A percentile compares a stretch with the other conserved stretches of the same genome.
phyloP scores from a whole-genome alignment of 2,888 invertebrate genomes.

The Torymus auratus region DNA sequence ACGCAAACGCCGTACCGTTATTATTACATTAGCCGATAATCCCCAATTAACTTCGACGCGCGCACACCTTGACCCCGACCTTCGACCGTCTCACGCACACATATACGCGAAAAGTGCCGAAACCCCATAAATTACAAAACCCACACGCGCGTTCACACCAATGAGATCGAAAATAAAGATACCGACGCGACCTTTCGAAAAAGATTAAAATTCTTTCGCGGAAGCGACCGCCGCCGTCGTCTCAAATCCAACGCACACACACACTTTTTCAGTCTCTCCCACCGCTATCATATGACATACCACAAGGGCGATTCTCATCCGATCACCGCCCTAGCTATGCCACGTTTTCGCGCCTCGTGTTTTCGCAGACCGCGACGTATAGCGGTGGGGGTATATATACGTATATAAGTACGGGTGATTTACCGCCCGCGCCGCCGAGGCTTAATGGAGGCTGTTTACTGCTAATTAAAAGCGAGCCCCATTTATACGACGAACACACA shows the following conservation, averaged over 20 bases:
- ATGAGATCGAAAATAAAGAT: conserved; percentile 14
- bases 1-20: not conserved
- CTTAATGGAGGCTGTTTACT: conserved; percentile 74
- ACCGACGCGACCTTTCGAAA: conserved; percentile 6
- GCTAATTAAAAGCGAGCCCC: conserved; percentile 75
- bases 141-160: not conserved
- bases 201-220: conserved; percentile 41
- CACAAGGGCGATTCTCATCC: too few species aligned
- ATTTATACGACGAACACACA: conserved; percentile 68
- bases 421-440: conserved; percentile 67
- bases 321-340: too few species aligned
- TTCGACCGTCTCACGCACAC: not conserved
- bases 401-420: conserved; percentile 71
- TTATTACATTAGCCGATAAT: not conserved
- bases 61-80: not conserved
- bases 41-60: not conserved
- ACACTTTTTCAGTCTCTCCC: too few species aligned
- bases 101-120: not conserved
- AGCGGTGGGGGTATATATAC: too few species aligned
- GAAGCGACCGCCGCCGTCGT: not conserved
- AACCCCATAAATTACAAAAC: too few species aligned
- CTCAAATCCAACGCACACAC: too few species aligned
- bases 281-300: too few species aligned
- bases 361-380: too few species aligned
- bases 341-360: too few species aligned